Evolutionary conservation across 1,140 invertebrate genomes (phyloP), one percentile per base, ranked within the genome.

Genomic region (Ostrea denselamellosa): DNA sequence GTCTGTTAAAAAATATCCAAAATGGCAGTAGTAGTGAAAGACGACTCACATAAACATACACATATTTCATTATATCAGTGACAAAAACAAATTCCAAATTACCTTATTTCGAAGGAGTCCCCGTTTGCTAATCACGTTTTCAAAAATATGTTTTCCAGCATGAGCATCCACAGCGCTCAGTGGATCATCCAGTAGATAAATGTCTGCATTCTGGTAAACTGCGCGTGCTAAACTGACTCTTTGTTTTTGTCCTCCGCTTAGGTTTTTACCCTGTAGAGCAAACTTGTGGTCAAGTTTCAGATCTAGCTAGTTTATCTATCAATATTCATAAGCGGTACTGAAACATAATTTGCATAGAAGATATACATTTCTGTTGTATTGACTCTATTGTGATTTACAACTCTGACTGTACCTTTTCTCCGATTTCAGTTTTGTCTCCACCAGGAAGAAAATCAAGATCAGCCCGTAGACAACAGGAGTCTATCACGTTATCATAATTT

Each of bases 111-210:
- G 85, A 88, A 98, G 96, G 92, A 97, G 95, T 85, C 95, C 95
- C 53, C 90, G 87, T 12, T 90, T 89, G n/a, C 94, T 92, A 85
- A 95, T 93, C 22, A 95, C 94, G 8, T 93, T 81, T 17, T 92
- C 87, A 88, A 91, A 92, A 62, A 92, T 90, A 71, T 91, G 89
- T 86, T 90, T 92, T 0, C 94, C 92, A 28, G 95, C 95, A 90
- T 95, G 94, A 4, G 94, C 85, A 89, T 95, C 95, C 44, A 99
- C 96, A 0, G 98, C 97, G 28, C 98, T 97, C 83, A 99, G 95
- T 53, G 99, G 96, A 94, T 81, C 71, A 81, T 81, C 71, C 22
- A 81, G 22, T 4, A 34, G 44, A 25, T 81, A 81, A 22, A 85
- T 85, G 53, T 85, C 71, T 8, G 71, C 44, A 22, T 81, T 22